A percentile compares a stretch with the other conserved stretches of the same genome.
Conservation (phyloP, 2,888 invertebrate genomes). For the Catocala nupta region DNA sequence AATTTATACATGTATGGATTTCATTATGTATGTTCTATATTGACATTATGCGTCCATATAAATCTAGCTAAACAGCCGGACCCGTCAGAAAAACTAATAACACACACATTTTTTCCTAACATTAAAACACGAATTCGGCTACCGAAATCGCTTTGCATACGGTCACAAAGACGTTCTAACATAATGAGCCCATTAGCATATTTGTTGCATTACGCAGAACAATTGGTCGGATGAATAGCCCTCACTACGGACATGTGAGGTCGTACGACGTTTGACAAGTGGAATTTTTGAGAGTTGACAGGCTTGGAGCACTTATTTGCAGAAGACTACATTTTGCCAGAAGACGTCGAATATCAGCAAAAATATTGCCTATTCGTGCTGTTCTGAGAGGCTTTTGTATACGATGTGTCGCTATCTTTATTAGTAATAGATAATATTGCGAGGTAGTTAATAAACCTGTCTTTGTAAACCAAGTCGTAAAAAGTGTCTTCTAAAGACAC, state of each 20-base stretch:
- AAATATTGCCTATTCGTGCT: not conserved
- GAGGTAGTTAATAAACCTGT: no score
- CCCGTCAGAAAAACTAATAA: constrained; percentile 22
- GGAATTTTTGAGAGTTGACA: constrained; percentile 16
- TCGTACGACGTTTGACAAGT: constrained; percentile 29
- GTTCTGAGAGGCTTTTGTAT: no score
- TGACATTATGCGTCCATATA: no score
- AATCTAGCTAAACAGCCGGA: not conserved
- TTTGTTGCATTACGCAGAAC: constrained; percentile 74
- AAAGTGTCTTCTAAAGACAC: no score
- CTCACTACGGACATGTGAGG: constrained; percentile 57
- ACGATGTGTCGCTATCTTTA: no score
- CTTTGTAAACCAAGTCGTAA: no score
- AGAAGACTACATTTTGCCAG: not conserved
- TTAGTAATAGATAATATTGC: no score
- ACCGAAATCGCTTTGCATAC: constrained; percentile 74
- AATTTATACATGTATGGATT: no score
- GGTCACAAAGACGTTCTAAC: constrained; percentile 60
- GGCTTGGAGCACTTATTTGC: not conserved
- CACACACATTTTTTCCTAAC: constrained; percentile 24
- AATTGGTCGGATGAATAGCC: constrained; percentile 66
- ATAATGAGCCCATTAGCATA: constrained; percentile 80
- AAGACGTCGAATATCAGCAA: no score
- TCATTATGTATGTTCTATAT: no score
- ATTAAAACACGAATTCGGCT: constrained; percentile 62